Percentiles rank a stretch among this genome's conserved stretches.
Conservation (phyloP, 2,113 vertebrate species). For the Crypturellus undulatus region DNA sequence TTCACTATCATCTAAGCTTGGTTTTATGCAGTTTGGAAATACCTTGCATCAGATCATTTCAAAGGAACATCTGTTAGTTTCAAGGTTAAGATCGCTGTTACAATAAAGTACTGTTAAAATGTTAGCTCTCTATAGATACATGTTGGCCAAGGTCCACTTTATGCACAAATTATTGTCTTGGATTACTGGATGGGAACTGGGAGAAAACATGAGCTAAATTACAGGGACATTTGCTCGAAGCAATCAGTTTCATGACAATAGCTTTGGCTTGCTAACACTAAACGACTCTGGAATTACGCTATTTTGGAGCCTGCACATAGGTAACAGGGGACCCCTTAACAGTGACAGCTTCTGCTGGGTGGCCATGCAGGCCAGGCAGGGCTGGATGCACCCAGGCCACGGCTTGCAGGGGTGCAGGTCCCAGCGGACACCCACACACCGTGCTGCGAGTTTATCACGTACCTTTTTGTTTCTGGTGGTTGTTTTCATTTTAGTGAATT, state of each 20-base stretch:
- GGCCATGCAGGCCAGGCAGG: not conserved
- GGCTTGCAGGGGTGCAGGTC: not conserved
- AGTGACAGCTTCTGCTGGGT: rapidly evolving
- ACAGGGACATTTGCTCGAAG: not conserved
- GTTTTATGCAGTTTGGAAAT: not conserved
- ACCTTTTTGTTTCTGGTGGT: not conserved
- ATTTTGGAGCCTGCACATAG: not conserved
- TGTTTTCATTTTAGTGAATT: not conserved
- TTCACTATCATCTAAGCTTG: slow-evolving; percentile 16
- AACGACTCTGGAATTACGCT: not conserved
- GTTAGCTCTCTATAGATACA: slow-evolving; percentile 27
- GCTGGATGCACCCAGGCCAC: not conserved
- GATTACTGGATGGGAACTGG: not conserved
- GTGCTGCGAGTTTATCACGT: not conserved
- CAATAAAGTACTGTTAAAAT: slow-evolving; percentile 8
- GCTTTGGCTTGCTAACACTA: not conserved
- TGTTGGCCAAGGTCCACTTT: not conserved
- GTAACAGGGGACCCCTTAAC: not conserved
- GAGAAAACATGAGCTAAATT: not conserved
- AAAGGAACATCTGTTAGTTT: slow-evolving; percentile 48
- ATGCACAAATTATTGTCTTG: not conserved
- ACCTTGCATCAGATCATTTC: slow-evolving; percentile 26
- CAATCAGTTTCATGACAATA: not conserved
- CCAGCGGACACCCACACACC: not conserved
- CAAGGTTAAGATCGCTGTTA: slow-evolving; percentile 28